phyloP scores from a whole-genome alignment of 2,797 vertebrate species.

The Phoxinus dragarum region DNA sequence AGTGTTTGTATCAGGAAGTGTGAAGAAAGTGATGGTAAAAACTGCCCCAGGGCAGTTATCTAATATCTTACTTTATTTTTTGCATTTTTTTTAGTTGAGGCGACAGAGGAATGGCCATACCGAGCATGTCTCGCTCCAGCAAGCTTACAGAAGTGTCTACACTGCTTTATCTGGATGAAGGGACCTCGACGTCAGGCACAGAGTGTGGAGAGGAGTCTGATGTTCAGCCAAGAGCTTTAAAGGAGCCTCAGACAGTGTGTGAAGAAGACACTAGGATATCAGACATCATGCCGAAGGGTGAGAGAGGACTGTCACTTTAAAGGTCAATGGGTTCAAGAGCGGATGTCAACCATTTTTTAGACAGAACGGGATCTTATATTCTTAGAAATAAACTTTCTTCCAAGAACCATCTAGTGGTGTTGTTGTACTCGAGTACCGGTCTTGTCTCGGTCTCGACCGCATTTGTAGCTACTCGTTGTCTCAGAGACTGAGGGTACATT shows the following conservation, averaged over 20 bases:
- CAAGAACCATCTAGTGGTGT: neutral
- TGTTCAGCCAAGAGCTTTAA: constrained; percentile 59
- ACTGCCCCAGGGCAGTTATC: neutral
- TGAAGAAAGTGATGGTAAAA: constrained; percentile 12
- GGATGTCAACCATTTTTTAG: neutral
- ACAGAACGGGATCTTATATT: neutral
- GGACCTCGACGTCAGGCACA: constrained; percentile 25
- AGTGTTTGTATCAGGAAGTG: constrained; percentile 2
- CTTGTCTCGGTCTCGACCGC: no score
- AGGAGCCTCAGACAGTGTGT: neutral
- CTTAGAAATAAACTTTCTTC: neutral
- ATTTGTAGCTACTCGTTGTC: no score
- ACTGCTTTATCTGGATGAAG: constrained; percentile 61
- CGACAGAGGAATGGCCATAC: constrained; percentile 69
- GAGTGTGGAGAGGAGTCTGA: constrained; percentile 62
- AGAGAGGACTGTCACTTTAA: constrained; percentile 10
- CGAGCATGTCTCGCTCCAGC: constrained; percentile 68
- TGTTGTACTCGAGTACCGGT: neutral
- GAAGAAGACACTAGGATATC: constrained; percentile 62
- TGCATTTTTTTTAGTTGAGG: neutral
- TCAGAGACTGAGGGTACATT: no score
- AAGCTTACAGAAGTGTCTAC: constrained; percentile 61
- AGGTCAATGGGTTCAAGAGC: constrained; percentile 28
- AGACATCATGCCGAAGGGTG: neutral
- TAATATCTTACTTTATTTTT: neutral